Evolutionary conservation across 2,797 vertebrate species (phyloP), one percentile per base, ranked within the genome.

Genomic region (Coreius guichenoti): DNA sequence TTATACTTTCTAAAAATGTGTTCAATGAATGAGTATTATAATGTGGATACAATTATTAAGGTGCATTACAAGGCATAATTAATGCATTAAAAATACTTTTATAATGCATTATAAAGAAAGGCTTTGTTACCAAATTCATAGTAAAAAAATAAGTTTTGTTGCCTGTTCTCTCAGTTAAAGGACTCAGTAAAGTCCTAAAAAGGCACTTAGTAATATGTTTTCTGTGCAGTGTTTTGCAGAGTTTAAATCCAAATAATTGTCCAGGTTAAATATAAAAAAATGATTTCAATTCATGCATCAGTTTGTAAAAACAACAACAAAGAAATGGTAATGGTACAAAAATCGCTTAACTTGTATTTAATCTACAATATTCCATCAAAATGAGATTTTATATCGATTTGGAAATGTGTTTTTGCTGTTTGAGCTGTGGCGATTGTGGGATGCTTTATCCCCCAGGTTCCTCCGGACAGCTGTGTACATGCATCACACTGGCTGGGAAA

Each of bases 401-500:
- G 23, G 4, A 36, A 31, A n/a, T 29, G 17, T 31, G 4, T 49
- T 8, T 72, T 58, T 61, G n/a, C 33, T 19, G 14, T 36, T 51
- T 36, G n/a, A 26, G 49, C 67, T 70, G 49, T 19, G 33, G 33
- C 12, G 23, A 75, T 51, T 49, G 58, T 65, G 56, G 29, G 58
- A 47, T 17, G 58, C 17, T 39, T 45, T 9, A 23, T 63, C 43
- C 11, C 74, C 29, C 45, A 39, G n/a, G 23, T 69, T 45, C 2
- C n/a, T 31, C 5, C 1, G 5, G 31, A 76, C 69, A 61, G 51
- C 68, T 69, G 65, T 23, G 63, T 58, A n/a, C 58, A 69, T 56
- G 49, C 58, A 69, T 65, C 23, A 21, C 13, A 29, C 33, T 47
- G 47, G 61, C 36, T 76, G 68, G 78, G 70, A 58, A 87, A 81